Evolutionary conservation across 2,888 invertebrate species (phyloP).

Genomic region (Sturmia bella): DNA sequence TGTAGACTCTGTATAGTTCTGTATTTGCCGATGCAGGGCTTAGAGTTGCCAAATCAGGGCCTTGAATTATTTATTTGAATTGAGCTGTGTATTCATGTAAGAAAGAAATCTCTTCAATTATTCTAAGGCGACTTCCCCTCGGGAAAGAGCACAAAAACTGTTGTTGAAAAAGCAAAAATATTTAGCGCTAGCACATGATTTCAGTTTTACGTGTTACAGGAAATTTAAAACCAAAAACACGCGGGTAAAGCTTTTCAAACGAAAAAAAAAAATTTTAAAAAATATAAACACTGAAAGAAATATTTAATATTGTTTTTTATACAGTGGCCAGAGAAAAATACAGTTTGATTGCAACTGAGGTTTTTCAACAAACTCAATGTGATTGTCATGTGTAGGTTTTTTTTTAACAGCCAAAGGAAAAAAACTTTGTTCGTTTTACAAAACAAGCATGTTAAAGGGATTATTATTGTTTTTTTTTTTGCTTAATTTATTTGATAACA

Average conservation of each 20-base stretch:
- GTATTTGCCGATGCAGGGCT: too few species aligned
- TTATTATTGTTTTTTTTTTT: neutral
- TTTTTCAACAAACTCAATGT: slow-evolving; percentile 37
- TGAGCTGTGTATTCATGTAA: too few species aligned
- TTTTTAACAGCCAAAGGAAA: slow-evolving; percentile 10
- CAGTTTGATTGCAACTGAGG: neutral
- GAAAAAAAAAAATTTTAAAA: slow-evolving; percentile 36
- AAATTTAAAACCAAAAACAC: slow-evolving; percentile 65
- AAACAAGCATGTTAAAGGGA: neutral
- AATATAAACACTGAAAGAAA: slow-evolving; percentile 5
- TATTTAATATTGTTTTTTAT: neutral
- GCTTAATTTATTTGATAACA: neutral
- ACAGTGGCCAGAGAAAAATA: slow-evolving; percentile 15
- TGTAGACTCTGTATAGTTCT: too few species aligned
- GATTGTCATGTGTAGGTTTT: slow-evolving; percentile 33
- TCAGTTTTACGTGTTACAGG: slow-evolving; percentile 68
- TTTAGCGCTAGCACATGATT: slow-evolving; percentile 67
- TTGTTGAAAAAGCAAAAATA: neutral
- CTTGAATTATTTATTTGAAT: too few species aligned
- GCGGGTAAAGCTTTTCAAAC: slow-evolving; percentile 58
- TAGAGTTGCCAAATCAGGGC: too few species aligned
- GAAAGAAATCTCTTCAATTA: too few species aligned
- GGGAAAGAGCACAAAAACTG: neutral
- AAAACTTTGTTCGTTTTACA: neutral
- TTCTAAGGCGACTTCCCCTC: slow-evolving; percentile 19